phyloP scores from a whole-genome alignment of 2,888 invertebrate species.

The Rhamphomyia laevipes region DNA sequence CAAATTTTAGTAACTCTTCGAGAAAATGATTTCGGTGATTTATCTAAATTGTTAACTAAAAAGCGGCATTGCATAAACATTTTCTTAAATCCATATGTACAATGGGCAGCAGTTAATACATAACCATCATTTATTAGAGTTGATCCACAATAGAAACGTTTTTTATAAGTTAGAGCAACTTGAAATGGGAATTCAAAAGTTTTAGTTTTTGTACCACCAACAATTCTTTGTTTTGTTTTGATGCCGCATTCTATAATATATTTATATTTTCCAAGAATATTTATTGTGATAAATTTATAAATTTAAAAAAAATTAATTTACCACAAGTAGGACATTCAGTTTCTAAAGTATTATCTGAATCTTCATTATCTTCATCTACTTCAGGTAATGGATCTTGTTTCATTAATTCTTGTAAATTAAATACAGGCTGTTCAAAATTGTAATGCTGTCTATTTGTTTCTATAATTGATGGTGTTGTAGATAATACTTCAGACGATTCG shows the following conservation, averaged over 20 bases:
- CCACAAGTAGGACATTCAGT: neutral
- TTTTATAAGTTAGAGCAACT: constrained; percentile 37
- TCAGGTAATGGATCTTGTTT: too few relatives aligned
- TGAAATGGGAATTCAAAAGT: constrained; percentile 21
- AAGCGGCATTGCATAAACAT: constrained; percentile 18
- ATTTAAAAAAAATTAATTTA: neutral
- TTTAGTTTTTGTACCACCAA: constrained; percentile 58
- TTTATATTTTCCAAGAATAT: neutral
- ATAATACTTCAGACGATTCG: too few relatives aligned
- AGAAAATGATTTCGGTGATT: too few relatives aligned
- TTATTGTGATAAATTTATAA: neutral
- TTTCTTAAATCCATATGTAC: constrained; percentile 50
- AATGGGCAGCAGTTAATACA: constrained; percentile 67
- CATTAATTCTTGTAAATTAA: too few relatives aligned
- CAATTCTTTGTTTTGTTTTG: constrained; percentile 50
- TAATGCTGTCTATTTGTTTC: too few relatives aligned
- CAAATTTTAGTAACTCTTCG: neutral
- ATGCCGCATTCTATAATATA: constrained; percentile 48
- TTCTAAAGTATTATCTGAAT: neutral
- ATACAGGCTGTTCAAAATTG: too few relatives aligned
- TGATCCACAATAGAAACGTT: constrained; percentile 63
- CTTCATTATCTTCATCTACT: neutral
- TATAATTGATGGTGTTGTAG: too few relatives aligned
- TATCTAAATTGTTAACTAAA: too few relatives aligned
- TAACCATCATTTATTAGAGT: constrained; percentile 62